phyloP scores from a whole-genome alignment of 1,140 invertebrate genomes.

The Gryon sp. region DNA sequence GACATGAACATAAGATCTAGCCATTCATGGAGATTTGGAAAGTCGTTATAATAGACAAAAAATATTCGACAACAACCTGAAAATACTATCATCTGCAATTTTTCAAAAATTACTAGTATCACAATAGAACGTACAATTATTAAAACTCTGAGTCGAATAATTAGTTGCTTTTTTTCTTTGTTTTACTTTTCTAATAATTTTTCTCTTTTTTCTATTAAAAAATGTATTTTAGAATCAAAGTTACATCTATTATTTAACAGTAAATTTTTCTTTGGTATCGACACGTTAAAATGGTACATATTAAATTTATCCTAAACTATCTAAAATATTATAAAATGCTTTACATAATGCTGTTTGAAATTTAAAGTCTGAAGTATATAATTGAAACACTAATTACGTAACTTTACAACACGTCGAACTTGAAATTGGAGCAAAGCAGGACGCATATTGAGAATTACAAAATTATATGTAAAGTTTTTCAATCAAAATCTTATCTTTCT shows the following conservation, averaged over 20 bases:
- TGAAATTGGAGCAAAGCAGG: too few species aligned
- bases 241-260: too few species aligned
- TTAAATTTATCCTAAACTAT: neutral
- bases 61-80: conserved; percentile 1
- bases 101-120: conserved; percentile 15
- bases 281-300: neutral
- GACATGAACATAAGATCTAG: neutral
- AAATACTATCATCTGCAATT: conserved; percentile 20
- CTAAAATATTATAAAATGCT: conserved; percentile 13
- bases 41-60: too few species aligned
- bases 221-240: neutral
- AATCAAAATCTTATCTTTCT: too few species aligned
- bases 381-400: conserved; percentile 6
- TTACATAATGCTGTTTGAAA: neutral
- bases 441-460: too few species aligned
- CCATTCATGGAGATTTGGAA: too few species aligned
- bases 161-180: too few species aligned
- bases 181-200: conserved; percentile 1
- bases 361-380: neutral
- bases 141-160: neutral
- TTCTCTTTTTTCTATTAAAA: conserved; percentile 2
- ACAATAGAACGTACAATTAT: conserved; percentile 11
- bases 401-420: neutral
- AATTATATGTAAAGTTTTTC: too few species aligned
- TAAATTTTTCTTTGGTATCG: neutral